phyloP scores from a whole-genome alignment of 2,113 vertebrate species.

The Lophotis ruficrista region DNA sequence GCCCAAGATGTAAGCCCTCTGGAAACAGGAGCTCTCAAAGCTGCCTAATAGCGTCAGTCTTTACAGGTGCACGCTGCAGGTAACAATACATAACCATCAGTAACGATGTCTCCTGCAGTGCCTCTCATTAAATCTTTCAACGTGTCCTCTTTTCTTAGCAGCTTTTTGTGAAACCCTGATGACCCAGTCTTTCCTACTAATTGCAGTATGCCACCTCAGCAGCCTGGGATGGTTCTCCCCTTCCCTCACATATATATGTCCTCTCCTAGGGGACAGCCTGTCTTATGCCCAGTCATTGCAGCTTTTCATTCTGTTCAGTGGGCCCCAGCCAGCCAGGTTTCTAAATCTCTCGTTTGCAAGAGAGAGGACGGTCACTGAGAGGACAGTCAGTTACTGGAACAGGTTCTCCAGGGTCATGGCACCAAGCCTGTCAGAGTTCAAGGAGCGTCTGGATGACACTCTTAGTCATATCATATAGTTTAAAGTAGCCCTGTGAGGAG shows the following conservation, averaged over 20 bases:
- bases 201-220: not conserved
- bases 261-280: not conserved
- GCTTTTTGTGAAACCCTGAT: not conserved
- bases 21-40: not conserved
- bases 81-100: not conserved
- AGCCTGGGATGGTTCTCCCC: not conserved
- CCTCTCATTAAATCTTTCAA: not conserved
- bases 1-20: not conserved
- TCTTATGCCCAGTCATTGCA: not conserved
- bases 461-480: not conserved
- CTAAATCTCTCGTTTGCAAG: fast-evolving
- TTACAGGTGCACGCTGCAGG: not conserved
- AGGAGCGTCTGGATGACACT: not conserved
- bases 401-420: not conserved
- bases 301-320: not conserved
- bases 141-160: not conserved
- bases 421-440: not conserved
- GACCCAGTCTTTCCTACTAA: not conserved
- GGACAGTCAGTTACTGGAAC: not conserved
- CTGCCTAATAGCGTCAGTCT: not conserved
- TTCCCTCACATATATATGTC: fast-evolving
- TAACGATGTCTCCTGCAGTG: not conserved
- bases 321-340: not conserved
- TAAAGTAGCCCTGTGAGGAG: not conserved
- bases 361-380: too few species aligned